A percentile compares a stretch with the other conserved stretches of the same genome.
Evolutionary conservation across 2,888 invertebrate species (phyloP).

Genomic region (Nomada ferruginata): DNA sequence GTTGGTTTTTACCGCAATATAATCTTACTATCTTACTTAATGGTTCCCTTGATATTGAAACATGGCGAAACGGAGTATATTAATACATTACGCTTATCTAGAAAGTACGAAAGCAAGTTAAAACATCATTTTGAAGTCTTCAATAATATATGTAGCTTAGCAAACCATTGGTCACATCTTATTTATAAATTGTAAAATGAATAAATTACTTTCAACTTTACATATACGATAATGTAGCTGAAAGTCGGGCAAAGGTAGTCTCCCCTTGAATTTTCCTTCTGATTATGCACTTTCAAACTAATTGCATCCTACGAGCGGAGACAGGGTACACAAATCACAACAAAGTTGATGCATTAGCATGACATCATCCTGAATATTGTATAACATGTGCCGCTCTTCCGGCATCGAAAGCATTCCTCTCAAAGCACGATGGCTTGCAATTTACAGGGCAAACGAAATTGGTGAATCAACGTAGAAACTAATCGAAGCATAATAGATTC

Average conservation of each 20-base stretch:
- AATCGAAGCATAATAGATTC: neutral
- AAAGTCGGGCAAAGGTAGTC: neutral
- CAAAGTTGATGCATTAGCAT: constrained; percentile 72
- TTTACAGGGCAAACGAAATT: constrained; percentile 2
- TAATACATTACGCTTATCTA: too few relatives aligned
- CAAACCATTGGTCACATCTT: neutral
- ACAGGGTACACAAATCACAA: constrained; percentile 77
- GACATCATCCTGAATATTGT: constrained; percentile 70
- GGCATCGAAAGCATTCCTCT: constrained; percentile 39
- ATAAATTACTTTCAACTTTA: too few relatives aligned
- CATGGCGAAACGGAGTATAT: too few relatives aligned
- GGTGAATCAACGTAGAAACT: neutral
- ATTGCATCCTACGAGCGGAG: constrained; percentile 61
- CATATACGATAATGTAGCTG: neutral
- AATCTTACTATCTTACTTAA: too few relatives aligned
- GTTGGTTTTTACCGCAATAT: neutral
- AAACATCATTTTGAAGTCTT: too few relatives aligned
- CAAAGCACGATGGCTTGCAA: neutral
- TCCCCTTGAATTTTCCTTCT: constrained; percentile 22
- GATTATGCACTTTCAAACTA: constrained; percentile 57
- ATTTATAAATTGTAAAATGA: neutral
- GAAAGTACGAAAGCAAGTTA: too few relatives aligned
- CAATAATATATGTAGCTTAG: too few relatives aligned
- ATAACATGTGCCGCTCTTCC: constrained; percentile 51
- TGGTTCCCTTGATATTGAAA: too few relatives aligned